Base-by-base conservation (phyloP, 1,140 invertebrate species). In the Camponotus vicinus region DNA sequence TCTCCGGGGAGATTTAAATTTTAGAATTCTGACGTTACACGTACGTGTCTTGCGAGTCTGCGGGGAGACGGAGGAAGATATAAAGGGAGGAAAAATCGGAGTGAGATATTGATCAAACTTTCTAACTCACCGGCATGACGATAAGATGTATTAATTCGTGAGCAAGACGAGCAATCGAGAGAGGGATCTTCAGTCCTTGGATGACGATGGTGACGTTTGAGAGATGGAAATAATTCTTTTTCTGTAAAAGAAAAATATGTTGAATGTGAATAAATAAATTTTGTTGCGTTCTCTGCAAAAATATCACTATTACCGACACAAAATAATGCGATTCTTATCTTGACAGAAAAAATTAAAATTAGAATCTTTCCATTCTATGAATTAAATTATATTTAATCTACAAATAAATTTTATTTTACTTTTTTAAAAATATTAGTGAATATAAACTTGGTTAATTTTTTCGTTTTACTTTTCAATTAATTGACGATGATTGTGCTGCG, bases 1-100 rank as follows among this genome's bases (percentile, higher is more conserved):
- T 59, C 88, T 78, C 87, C 27, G 55, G 92, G 91, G 92, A 93
- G 90, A 91, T 92, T 92, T 92, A 93, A 93, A 93, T 93, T 89
- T 67, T 55, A 45, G 89, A 88, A 91, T 92, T 90, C 79, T 85
- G 86, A 91, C 88, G 73, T 90, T 71, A 63, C 45, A 27, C 85
- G 83, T 90, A 88, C 83, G 86, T 77, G 64, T 67, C 67, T 42
- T n/a, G 79, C 37, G 55, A 73, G 71, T 42, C 87, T 87, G 37
- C n/a, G n/a, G 78, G 71, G 88, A 86, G 18, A 34, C 32, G 21
- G 7, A 55, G 32, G 9, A 55, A 37, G 40, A 63, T 32, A 9
- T 55, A 76, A 40, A 4, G 32, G 67, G 37, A 37, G 5, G 4
- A 34, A 49, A 27, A 64, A 21, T 7, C 15, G 55, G 18, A 70